Percentiles rank a stretch among this genome's conserved stretches.
Conservation (phyloP, 2,797 vertebrate species). For the Crenuchus spilurus region DNA sequence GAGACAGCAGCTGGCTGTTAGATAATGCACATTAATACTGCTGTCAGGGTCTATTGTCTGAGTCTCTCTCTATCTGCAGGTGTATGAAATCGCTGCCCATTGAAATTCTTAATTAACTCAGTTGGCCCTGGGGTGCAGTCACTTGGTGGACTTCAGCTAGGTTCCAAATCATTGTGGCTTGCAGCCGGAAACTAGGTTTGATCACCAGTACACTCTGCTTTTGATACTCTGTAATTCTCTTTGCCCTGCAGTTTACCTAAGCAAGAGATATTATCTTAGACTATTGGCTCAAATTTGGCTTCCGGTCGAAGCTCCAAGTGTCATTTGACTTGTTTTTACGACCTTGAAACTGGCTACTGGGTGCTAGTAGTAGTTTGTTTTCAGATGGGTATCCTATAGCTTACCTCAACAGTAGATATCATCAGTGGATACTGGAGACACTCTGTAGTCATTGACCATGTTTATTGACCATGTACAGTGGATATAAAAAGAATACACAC, state of each 20-base stretch:
- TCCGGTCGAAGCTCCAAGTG: not conserved
- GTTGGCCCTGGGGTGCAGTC: slow-evolving; percentile 53
- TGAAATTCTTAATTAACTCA: slow-evolving; percentile 72
- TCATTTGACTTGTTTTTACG: not conserved
- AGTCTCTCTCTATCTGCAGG: slow-evolving; percentile 50
- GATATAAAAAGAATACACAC: too few species aligned
- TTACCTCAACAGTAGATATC: slow-evolving; percentile 13
- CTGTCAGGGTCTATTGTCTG: slow-evolving; percentile 73
- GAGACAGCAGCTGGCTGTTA: slow-evolving; percentile 67
- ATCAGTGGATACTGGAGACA: not conserved
- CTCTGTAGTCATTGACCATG: too few species aligned
- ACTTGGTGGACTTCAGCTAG: not conserved
- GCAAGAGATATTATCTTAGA: not conserved
- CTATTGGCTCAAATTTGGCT: not conserved
- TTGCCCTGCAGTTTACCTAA: slow-evolving; percentile 4
- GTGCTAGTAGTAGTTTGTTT: not conserved
- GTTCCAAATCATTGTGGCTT: slow-evolving; percentile 21
- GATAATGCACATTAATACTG: slow-evolving; percentile 74
- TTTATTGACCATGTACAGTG: too few species aligned
- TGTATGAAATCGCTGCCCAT: slow-evolving; percentile 59
- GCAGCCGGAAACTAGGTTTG: not conserved
- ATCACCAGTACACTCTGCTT: slow-evolving; percentile 5
- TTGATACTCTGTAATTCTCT: not conserved
- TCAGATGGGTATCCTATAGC: not conserved
- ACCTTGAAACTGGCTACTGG: not conserved